Evolutionary conservation across 2,888 invertebrate genomes (phyloP).

Genomic region (Eurois occulta): DNA sequence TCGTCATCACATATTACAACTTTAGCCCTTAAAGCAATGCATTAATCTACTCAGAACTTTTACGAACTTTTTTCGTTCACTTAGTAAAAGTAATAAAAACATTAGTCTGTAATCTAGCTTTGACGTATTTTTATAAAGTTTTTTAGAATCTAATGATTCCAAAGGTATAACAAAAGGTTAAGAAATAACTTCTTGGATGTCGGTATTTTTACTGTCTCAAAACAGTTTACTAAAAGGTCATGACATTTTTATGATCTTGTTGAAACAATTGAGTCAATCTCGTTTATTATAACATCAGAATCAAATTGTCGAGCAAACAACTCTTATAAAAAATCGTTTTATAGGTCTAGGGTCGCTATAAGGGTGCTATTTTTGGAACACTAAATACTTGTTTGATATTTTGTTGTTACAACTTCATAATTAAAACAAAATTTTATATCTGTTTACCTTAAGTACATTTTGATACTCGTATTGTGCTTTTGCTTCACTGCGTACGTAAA

Average conservation of each 20-base stretch:
- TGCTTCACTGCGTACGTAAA: no score
- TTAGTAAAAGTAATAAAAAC: neutral
- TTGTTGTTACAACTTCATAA: neutral
- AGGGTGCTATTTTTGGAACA: neutral
- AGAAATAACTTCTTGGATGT: neutral
- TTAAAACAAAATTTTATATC: neutral
- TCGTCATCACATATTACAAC: constrained; percentile 10
- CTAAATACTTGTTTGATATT: neutral
- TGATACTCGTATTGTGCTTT: no score
- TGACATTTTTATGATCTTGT: neutral
- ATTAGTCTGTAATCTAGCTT: neutral
- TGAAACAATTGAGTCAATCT: no score
- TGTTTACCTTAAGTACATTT: neutral
- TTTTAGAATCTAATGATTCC: neutral
- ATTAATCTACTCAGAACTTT: neutral
- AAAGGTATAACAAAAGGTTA: neutral
- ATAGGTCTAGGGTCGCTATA: neutral
- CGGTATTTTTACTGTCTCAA: neutral
- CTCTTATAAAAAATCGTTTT: neutral
- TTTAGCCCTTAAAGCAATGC: neutral
- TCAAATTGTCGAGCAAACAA: neutral
- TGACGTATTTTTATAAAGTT: neutral
- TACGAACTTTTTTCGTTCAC: neutral
- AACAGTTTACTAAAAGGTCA: neutral
- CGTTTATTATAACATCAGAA: neutral